Conservation (phyloP, 1,140 invertebrate genomes). For the Plectus sambesii region DNA sequence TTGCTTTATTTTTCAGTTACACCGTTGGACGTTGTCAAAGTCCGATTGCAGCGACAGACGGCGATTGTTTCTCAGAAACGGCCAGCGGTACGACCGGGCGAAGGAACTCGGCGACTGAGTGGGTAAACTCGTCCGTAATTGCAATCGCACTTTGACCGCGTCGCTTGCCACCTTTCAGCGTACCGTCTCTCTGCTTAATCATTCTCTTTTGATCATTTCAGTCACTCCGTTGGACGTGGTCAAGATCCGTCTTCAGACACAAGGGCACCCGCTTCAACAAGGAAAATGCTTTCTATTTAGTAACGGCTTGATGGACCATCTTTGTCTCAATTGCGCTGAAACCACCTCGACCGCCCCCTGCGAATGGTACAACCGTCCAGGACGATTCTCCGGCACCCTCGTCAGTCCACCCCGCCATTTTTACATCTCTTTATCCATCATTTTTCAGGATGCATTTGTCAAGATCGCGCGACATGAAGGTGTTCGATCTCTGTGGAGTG, state of each 20-base stretch:
- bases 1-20: not conserved
- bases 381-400: conserved; percentile 76
- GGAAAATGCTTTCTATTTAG: conserved; percentile 91
- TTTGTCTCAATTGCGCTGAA: conserved; percentile 67
- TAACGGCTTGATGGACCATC: conserved; percentile 97
- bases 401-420: conserved; percentile 53
- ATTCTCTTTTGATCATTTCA: conserved; percentile 49
- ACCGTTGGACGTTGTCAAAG: not conserved
- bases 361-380: conserved; percentile 58
- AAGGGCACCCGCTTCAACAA: conserved; percentile 66
- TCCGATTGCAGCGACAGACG: not conserved
- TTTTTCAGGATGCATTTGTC: conserved; percentile 74
- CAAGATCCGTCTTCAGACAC: conserved; percentile 88
- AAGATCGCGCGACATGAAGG: conserved; percentile 84
- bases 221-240: conserved; percentile 97
- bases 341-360: conserved; percentile 45
- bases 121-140: too few relatives aligned
- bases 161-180: not conserved
- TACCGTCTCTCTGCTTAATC: not conserved
- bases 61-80: not conserved
- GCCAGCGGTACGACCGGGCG: not conserved
- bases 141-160: not conserved
- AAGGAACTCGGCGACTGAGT: too few relatives aligned
- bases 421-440: conserved; percentile 16
- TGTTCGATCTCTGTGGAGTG: conserved; percentile 81